Conservation (phyloP, 2,113 vertebrate species). For the Pongo pygmaeus region DNA sequence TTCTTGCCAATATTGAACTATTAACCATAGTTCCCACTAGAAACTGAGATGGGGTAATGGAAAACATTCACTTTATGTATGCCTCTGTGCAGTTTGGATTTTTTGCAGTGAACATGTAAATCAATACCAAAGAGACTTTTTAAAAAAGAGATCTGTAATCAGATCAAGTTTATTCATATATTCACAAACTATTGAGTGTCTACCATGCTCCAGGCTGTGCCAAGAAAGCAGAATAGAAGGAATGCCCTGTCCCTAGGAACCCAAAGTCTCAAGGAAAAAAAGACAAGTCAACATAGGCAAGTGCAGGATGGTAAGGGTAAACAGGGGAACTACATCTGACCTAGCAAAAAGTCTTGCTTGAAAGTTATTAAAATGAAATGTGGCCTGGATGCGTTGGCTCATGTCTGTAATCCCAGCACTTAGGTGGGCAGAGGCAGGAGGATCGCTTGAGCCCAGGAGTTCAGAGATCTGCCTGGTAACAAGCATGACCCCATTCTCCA, state of each 20-base stretch:
- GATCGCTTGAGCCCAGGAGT: no score
- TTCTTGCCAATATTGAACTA: slow-evolving; percentile 43
- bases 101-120: slow-evolving; percentile 40
- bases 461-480: no score
- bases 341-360: neutral
- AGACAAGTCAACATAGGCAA: neutral
- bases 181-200: slow-evolving; percentile 30
- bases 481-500: no score
- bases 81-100: neutral
- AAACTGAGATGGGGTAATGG: slow-evolving; percentile 24
- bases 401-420: no score
- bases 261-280: neutral
- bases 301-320: neutral
- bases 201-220: neutral
- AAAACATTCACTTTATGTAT: slow-evolving; percentile 23
- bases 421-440: no score
- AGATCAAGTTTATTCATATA: slow-evolving; percentile 34
- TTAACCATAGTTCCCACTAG: slow-evolving; percentile 11
- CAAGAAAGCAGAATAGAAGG: slow-evolving; percentile 36
- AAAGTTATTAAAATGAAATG: slow-evolving; percentile 25
- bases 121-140: neutral
- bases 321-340: neutral
- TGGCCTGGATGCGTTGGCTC: no score
- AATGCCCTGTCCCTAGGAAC: neutral
- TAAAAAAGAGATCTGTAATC: slow-evolving; percentile 5